Conservation (phyloP, 2,797 vertebrate genomes). For the Centropyge bicolor region DNA sequence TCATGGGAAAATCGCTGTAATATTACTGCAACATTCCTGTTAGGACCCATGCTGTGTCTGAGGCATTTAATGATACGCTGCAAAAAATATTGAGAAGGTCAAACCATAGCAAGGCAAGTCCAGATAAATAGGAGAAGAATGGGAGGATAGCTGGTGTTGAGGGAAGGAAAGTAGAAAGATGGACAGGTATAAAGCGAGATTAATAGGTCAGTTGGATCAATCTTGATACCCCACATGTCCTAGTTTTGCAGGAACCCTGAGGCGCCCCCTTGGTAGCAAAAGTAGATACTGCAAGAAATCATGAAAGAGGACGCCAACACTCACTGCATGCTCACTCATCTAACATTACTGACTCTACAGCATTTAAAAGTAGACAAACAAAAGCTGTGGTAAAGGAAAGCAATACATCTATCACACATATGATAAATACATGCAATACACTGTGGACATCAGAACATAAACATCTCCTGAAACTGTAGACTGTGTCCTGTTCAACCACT, state of each 20-base stretch:
- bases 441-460: neutral
- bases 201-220: neutral
- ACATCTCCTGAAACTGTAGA: neutral
- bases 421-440: neutral
- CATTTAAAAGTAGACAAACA: neutral
- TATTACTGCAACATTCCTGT: conserved; percentile 23
- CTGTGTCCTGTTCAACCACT: neutral
- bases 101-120: neutral
- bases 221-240: neutral
- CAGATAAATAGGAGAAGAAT: neutral
- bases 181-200: neutral
- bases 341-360: conserved; percentile 14
- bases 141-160: neutral
- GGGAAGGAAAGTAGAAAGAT: neutral
- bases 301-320: too few relatives aligned
- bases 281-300: conserved; percentile 26
- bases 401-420: neutral
- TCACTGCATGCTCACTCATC: conserved; percentile 2
- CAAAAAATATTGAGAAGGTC: neutral
- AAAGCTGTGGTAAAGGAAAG: neutral
- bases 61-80: conserved; percentile 28
- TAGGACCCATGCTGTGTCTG: conserved; percentile 24
- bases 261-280: conserved; percentile 25
- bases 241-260: conserved; percentile 15
- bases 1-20: conserved; percentile 28